phyloP scores from a whole-genome alignment of 1,140 invertebrate species.

The Drosophila malerkotliana region DNA sequence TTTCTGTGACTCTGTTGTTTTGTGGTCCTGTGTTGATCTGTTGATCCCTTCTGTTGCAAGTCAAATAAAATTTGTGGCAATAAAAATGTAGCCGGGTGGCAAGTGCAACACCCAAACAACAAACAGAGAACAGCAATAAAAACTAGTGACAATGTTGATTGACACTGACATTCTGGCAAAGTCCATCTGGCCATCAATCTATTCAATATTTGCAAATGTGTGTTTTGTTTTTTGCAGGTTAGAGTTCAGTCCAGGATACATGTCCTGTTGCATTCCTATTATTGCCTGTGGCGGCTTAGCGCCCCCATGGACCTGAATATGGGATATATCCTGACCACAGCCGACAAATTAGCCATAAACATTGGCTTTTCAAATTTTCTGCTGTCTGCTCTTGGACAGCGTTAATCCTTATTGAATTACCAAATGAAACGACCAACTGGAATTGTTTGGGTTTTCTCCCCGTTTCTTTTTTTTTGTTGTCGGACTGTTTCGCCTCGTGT shows the following conservation, averaged over 20 bases:
- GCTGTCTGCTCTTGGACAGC: conserved; percentile 15
- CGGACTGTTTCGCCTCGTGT: conserved; percentile 30
- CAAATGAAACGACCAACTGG: conserved; percentile 22
- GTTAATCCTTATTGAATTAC: conserved; percentile 49
- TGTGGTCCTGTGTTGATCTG: conserved; percentile 33
- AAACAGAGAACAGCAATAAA: conserved; percentile 40
- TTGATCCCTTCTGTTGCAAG: conserved; percentile 51
- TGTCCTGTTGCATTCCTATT: conserved; percentile 40
- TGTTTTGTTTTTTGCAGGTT: conserved; percentile 1
- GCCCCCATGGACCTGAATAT: conserved; percentile 30
- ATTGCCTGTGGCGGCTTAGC: conserved; percentile 40
- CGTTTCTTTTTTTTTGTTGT: conserved; percentile 2
- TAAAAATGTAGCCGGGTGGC: conserved; percentile 68
- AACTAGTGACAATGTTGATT: conserved; percentile 70
- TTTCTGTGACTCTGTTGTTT: conserved; percentile 19
- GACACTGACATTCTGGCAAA: conserved; percentile 72
- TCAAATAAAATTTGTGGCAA: conserved; percentile 70
- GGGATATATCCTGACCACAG: conserved; percentile 29
- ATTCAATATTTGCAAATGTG: conserved; percentile 18
- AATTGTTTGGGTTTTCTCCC: conserved; percentile 32
- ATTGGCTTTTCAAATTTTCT: conserved; percentile 39
- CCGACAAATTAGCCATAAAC: conserved; percentile 62
- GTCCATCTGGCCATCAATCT: conserved; percentile 25
- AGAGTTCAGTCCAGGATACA: conserved; percentile 22
- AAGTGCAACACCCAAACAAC: conserved; percentile 29